These are phyloP conservation scores for Numenius phaeopus DNA, from an alignment of 2,797 vertebrate species.

Conservation along the genomic window DNA sequence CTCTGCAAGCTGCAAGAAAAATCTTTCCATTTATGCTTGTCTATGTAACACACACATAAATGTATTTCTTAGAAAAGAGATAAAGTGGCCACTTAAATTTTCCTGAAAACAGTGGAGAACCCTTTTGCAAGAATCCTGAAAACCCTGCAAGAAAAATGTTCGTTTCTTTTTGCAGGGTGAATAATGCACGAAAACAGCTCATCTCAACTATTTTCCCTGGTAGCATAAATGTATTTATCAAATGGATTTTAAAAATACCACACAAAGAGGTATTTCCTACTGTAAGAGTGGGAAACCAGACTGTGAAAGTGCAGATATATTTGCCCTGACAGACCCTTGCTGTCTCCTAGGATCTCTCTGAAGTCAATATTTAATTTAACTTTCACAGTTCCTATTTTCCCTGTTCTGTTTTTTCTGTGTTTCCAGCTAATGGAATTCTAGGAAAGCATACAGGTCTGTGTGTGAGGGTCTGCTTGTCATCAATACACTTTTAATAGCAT, in stretches of 20 bases:
- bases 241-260: background rate
- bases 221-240: background rate
- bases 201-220: background rate
- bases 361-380: slow-evolving; percentile 54
- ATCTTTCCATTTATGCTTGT: background rate
- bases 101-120: background rate
- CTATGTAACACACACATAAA: background rate
- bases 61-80: background rate
- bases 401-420: background rate
- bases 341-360: background rate
- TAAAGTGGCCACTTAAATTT: background rate
- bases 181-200: background rate
- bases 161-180: background rate
- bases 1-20: background rate
- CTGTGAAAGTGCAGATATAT: background rate
- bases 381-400: background rate
- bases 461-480: slow-evolving; percentile 5
- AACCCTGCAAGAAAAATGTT: background rate
- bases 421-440: background rate
- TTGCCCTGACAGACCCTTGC: background rate
- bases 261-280: background rate
- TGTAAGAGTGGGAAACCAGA: background rate
- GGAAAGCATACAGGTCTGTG: background rate
- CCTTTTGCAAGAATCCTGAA: background rate
- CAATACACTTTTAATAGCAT: background rate